phyloP scores from a whole-genome alignment of 2,113 vertebrate species.

The Peromyscus leucopus region DNA sequence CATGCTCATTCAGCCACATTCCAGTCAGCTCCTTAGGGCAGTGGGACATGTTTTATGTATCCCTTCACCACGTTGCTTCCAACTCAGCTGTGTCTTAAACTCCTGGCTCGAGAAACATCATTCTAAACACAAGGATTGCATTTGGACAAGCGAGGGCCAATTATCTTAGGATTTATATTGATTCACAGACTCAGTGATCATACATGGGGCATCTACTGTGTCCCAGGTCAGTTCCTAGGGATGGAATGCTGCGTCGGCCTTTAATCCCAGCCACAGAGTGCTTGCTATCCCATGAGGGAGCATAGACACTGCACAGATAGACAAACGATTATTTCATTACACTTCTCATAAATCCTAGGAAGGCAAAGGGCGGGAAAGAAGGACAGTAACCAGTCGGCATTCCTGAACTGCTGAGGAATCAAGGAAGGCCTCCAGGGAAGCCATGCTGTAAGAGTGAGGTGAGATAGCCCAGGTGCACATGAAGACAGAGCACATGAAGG shows the following conservation, averaged over 20 bases:
- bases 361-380: not conserved
- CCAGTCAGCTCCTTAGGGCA: not conserved
- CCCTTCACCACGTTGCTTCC: not conserved
- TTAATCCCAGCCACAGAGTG: not conserved
- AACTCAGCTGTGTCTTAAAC: not conserved
- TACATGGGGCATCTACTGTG: no score
- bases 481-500: not conserved
- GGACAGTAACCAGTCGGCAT: not conserved
- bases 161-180: not conserved
- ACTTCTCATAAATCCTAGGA: not conserved
- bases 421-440: not conserved
- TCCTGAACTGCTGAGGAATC: not conserved
- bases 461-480: not conserved
- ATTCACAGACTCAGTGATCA: not conserved
- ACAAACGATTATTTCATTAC: not conserved
- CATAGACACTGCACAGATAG: not conserved
- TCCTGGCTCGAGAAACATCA: not conserved
- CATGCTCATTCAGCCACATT: constrained; percentile 16
- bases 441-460: not conserved
- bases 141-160: not conserved
- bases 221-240: not conserved
- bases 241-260: not conserved
- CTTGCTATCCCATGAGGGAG: not conserved
- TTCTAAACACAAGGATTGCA: not conserved
- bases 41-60: not conserved